A percentile compares a stretch with the other conserved stretches of the same genome.
phyloP scores from a whole-genome alignment of 2,888 invertebrate species.

The Buathra laborator region DNA sequence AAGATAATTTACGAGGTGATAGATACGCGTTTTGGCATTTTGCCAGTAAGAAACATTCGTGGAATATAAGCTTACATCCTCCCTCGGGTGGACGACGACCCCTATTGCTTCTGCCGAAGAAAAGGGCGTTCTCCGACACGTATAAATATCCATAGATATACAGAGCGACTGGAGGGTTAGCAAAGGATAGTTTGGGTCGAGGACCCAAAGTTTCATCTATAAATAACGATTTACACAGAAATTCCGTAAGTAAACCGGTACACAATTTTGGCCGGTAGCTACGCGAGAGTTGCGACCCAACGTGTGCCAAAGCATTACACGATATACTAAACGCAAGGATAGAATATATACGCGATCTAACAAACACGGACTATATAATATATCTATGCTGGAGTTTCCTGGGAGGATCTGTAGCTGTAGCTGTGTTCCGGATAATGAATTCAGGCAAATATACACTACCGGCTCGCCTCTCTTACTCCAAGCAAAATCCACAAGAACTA shows the following conservation, averaged over 20 bases:
- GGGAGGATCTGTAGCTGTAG: slow-evolving; percentile 21
- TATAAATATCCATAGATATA: slow-evolving; percentile 1
- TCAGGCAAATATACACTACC: slow-evolving; percentile 48
- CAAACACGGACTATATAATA: background rate
- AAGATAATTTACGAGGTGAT: slow-evolving; percentile 80
- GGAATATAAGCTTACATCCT: slow-evolving; percentile 57
- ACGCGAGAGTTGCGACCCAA: background rate
- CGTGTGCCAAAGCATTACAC: slow-evolving; percentile 28
- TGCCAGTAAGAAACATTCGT: slow-evolving; percentile 71
- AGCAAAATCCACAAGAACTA: slow-evolving; percentile 43
- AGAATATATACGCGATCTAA: slow-evolving; percentile 19
- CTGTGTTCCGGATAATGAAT: slow-evolving; percentile 61
- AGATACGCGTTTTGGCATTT: slow-evolving; percentile 78
- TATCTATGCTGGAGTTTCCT: slow-evolving; percentile 30
- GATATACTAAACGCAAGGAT: slow-evolving; percentile 18
- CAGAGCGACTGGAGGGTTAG: slow-evolving; percentile 60
- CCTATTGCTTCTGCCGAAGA: slow-evolving; percentile 5
- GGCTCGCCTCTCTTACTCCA: slow-evolving; percentile 11
- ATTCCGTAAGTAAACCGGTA: slow-evolving; percentile 41
- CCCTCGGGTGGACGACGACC: slow-evolving; percentile 21
- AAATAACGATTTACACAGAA: slow-evolving; percentile 74
- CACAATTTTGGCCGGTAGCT: slow-evolving; percentile 41
- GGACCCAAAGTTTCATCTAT: slow-evolving; percentile 65
- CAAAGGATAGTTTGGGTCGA: slow-evolving; percentile 62
- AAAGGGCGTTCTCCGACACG: slow-evolving; percentile 3